These are phyloP conservation scores for Ciconia boyciana DNA, from an alignment of 2,113 vertebrate species.

Conservation along the genomic window DNA sequence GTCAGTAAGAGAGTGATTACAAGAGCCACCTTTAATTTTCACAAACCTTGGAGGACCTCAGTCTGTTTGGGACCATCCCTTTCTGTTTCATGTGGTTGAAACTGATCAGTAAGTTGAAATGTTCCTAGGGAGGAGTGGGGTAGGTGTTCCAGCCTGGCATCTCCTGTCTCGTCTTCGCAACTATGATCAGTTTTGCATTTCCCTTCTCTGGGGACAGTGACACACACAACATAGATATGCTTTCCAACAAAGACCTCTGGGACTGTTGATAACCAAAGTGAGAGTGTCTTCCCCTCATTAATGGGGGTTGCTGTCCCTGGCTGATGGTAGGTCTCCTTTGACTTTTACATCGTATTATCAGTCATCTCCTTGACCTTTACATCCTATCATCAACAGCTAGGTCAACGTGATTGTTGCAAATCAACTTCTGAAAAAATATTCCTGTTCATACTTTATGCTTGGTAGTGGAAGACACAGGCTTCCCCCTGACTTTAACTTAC, in stretches of 20 bases:
- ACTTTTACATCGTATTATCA: not conserved
- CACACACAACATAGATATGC: not conserved
- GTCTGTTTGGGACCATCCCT: not conserved
- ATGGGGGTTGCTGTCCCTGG: not conserved
- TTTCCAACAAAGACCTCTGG: not conserved
- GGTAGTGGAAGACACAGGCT: not conserved
- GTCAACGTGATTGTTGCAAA: not conserved
- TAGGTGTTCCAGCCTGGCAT: not conserved
- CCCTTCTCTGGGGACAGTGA: not conserved
- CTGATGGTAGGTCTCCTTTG: too few relatives aligned
- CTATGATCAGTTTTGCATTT: not conserved
- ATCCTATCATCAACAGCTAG: not conserved
- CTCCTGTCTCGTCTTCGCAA: not conserved
- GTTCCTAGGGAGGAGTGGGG: not conserved
- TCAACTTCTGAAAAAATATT: not conserved
- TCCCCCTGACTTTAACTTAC: not conserved
- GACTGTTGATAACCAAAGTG: not conserved
- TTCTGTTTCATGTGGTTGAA: not conserved
- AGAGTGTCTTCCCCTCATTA: not conserved
- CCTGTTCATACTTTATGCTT: not conserved
- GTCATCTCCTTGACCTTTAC: not conserved
- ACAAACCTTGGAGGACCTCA: not conserved
- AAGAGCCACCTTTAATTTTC: not conserved
- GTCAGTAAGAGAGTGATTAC: not conserved
- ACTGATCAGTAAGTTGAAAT: not conserved